Conservation (phyloP, 1,140 invertebrate genomes). For the Drosophila seguyi region DNA sequence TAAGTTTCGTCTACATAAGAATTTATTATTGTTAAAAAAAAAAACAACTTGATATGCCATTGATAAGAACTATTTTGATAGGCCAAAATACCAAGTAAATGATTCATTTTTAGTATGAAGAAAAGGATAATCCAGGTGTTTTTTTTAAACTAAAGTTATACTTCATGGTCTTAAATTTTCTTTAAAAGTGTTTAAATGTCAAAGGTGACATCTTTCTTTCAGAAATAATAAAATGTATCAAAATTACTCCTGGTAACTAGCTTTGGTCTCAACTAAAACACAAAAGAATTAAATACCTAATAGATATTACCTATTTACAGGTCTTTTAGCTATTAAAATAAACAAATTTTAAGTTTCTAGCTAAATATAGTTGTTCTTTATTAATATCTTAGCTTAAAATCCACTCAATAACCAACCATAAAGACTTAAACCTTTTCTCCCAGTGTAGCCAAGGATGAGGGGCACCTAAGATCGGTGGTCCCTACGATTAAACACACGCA, state of each 20-base stretch:
- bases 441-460: not conserved
- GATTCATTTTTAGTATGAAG: not conserved
- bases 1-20: not conserved
- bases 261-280: not conserved
- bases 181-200: not conserved
- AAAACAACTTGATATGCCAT: not conserved
- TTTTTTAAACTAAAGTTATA: too few relatives aligned
- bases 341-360: too few relatives aligned
- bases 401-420: not conserved
- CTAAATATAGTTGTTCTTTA: not conserved
- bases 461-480: not conserved
- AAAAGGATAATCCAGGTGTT: not conserved
- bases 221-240: not conserved
- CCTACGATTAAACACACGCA: slow-evolving; percentile 22
- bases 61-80: slow-evolving; percentile 6
- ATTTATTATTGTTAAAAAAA: not conserved
- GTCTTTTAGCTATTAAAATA: too few relatives aligned
- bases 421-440: too few relatives aligned
- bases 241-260: not conserved
- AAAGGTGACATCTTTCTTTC: not conserved
- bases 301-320: not conserved
- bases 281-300: not conserved
- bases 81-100: not conserved
- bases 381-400: not conserved
- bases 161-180: fast-evolving